Base-by-base conservation (phyloP, 1,140 invertebrate species). In the Drosophila tani region DNA sequence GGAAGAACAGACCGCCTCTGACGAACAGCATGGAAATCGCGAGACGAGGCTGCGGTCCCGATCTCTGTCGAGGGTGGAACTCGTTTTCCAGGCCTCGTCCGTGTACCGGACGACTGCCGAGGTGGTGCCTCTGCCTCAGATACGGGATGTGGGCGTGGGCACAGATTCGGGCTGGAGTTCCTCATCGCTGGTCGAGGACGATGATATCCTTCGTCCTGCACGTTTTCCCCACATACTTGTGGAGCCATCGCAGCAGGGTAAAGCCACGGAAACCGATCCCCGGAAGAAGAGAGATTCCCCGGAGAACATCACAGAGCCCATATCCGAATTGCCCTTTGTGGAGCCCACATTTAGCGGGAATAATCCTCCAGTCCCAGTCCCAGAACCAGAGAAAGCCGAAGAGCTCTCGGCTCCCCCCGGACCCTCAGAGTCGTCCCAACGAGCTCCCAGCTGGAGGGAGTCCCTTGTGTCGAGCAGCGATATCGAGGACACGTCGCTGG, bases 131-230 rank as follows among this genome's bases (percentile, higher is more conserved):
- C 8, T 15, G 8, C 19, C 3, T 5, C 21, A 15, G 32, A 17
- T 32, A 45, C 35, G 41, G 15, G 55, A 77, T 51, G 73, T 45
- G 8, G 35, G 49, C 7, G 47, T 60, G 21, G 78, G 40, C 9
- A 58, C 79, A 11, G 51, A 56, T 35, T 15, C 41, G 27, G 56
- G 8, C 1, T 32, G 17, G 19, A 45, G 56, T 11, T 17, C 38
- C 9, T 32, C 63, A 14, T 4, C 11, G 9, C 7, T 11, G 1
- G n/a, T 35, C 5, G 11, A 7, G 12, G 3, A 11, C 2, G 5
- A 38, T 47, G 32, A 14, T 17, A 17, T 12, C 1, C 19, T 12
- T 8, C n/a, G 3, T 35, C 4, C 47, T 9, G 21, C 17, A 29
- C 14, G 9, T 1, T 45, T 15, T 35, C 57, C 63, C 2, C 40